Base-by-base conservation (phyloP, 2,113 vertebrate species). In the Pholis gunnellus region DNA sequence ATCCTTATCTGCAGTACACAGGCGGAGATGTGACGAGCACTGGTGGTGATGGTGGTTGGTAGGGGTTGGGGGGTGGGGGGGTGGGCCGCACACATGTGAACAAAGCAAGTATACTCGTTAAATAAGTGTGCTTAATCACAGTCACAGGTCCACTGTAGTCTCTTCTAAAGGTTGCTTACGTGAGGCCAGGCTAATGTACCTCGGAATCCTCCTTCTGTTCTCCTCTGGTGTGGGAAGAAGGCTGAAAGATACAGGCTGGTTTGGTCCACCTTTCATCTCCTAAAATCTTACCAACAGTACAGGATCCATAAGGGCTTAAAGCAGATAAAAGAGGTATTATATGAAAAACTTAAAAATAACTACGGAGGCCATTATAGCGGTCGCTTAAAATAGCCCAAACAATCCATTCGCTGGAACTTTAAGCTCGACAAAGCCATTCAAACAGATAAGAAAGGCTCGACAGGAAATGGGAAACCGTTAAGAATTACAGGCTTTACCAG, bases 241-340 rank as follows among this genome's bases (percentile, higher is more conserved):
- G 94, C 94, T 95, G 95, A 93, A 95, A 96, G 90, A 96, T 93
- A 95, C 88, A 95, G 93, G 89, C 84, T 78, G 72, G 86, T 86
- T 93, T 92, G 92, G 76, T 88, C 42, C 82, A 89, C 83, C 74
- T 91, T 92, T 91, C 90, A 93, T 91, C 82, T 84, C 89, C 74
- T 82, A 82, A 69, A 83, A 89, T 87, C 88, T 94, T 91, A 94
- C 88, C 85, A 91, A 81, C 73, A 91, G 65, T 40, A 61, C 25
- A 78, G 75, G 68, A 78, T 75, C 91, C 82, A 79, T 85, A 84
- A 89, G 84, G 79, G 84, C 79, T 91, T 90, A 85, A 79, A 87
- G 66, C 68, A 91, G 77, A 91, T 80, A 79, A 79, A 20, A 68
- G 42, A 85, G 34, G 27, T 22, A 54, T 72, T 56, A 79, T 64